Evolutionary conservation across 2,113 vertebrate genomes (phyloP).

Genomic region (Xenus cinereus): DNA sequence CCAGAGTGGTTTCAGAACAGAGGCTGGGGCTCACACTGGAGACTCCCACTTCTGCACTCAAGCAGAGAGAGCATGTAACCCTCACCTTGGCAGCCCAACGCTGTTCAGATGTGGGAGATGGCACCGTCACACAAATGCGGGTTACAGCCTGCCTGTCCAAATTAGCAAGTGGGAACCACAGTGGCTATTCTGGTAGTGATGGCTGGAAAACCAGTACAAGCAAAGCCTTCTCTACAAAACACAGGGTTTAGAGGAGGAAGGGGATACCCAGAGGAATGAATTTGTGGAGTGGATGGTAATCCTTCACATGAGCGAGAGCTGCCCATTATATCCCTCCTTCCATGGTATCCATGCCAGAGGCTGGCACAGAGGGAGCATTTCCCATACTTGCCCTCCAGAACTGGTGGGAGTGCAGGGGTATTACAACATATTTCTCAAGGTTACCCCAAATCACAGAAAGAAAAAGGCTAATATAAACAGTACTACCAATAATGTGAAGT

Average conservation of each 20-base stretch:
- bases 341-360: background rate
- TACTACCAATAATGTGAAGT: background rate
- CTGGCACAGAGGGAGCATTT: background rate
- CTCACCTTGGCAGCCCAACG: fast-evolving
- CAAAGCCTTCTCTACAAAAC: background rate
- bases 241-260: background rate
- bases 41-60: background rate
- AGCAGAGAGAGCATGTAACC: fast-evolving
- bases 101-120: background rate
- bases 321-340: background rate
- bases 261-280: background rate
- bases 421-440: background rate
- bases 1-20: background rate
- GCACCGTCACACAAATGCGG: fast-evolving
- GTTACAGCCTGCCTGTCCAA: background rate
- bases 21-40: background rate
- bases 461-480: background rate
- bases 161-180: background rate
- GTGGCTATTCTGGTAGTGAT: background rate
- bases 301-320: background rate
- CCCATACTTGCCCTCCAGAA: background rate
- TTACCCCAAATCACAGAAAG: background rate
- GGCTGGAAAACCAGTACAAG: background rate
- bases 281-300: background rate
- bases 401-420: background rate